phyloP scores from a whole-genome alignment of 2,113 vertebrate genomes.

The Smithornis capensis region DNA sequence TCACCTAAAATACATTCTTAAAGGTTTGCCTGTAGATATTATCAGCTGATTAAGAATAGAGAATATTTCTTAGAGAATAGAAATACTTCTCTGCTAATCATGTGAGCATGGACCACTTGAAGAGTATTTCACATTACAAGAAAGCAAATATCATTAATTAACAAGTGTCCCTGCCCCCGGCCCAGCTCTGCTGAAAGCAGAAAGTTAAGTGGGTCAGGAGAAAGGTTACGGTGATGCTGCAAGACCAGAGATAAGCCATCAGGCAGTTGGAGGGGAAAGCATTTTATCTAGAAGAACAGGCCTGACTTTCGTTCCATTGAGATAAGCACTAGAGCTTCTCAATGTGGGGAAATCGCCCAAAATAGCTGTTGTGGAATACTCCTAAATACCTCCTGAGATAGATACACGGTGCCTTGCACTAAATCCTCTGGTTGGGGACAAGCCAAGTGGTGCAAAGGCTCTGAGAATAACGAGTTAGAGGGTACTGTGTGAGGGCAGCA shows the following conservation, averaged over 20 bases:
- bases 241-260: constrained; percentile 78
- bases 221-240: constrained; percentile 73
- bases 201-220: constrained; percentile 75
- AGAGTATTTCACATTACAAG: constrained; percentile 14
- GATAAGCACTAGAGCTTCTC: constrained; percentile 71
- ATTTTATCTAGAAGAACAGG: constrained; percentile 81
- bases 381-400: not conserved
- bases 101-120: not conserved
- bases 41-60: constrained; percentile 29
- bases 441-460: not conserved
- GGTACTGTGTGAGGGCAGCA: not conserved
- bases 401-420: not conserved
- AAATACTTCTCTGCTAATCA: not conserved
- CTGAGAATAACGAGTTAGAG: not conserved
- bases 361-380: constrained; percentile 37
- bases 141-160: constrained; percentile 27
- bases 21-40: not conserved
- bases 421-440: not conserved
- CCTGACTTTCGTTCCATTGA: constrained; percentile 75
- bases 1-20: not conserved
- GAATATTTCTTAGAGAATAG: too few relatives aligned
- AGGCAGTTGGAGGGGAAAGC: constrained; percentile 79
- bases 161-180: not conserved
- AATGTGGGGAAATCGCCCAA: constrained; percentile 20
- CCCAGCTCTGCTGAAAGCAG: constrained; percentile 69